Evolutionary conservation across 2,888 invertebrate species (phyloP).

Genomic region (Cecidostiba fungosa): DNA sequence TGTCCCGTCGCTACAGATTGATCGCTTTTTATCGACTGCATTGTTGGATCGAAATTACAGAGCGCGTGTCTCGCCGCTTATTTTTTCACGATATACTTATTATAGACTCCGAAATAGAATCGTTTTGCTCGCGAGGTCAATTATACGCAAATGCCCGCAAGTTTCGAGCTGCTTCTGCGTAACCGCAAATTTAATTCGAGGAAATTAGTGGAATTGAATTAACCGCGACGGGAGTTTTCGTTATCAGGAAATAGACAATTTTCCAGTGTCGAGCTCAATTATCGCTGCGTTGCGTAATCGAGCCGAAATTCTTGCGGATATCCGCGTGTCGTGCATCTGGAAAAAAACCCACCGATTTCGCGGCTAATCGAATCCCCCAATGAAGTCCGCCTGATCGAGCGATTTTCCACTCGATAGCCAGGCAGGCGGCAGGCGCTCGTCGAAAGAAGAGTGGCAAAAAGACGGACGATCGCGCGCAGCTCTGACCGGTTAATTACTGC

Average conservation of each 20-base stretch:
- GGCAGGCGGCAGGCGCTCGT: not conserved
- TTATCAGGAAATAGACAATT: constrained; percentile 79
- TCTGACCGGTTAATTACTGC: constrained; percentile 64
- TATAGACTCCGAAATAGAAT: not conserved
- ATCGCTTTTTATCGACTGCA: constrained; percentile 46
- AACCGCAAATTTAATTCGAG: constrained; percentile 73
- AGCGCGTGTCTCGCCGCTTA: not conserved
- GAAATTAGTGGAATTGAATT: constrained; percentile 78
- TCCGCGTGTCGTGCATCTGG: constrained; percentile 68
- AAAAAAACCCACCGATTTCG: not conserved
- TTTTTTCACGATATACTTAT: constrained; percentile 25
- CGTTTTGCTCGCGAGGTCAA: not conserved
- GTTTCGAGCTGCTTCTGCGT: constrained; percentile 66
- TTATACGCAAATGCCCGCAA: constrained; percentile 25
- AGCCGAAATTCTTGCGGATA: constrained; percentile 69
- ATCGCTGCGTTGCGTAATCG: constrained; percentile 68
- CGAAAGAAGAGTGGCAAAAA: constrained; percentile 54
- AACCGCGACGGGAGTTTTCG: constrained; percentile 77
- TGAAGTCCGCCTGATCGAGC: constrained; percentile 16
- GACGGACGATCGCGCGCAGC: constrained; percentile 20
- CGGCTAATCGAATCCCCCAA: constrained; percentile 34
- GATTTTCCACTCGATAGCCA: constrained; percentile 52
- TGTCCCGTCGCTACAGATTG: not conserved
- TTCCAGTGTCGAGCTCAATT: constrained; percentile 74
- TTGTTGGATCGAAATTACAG: constrained; percentile 43